These are phyloP conservation scores for Panopea generosa DNA, from an alignment of 2,888 invertebrate genomes.

Conservation along the genomic window DNA sequence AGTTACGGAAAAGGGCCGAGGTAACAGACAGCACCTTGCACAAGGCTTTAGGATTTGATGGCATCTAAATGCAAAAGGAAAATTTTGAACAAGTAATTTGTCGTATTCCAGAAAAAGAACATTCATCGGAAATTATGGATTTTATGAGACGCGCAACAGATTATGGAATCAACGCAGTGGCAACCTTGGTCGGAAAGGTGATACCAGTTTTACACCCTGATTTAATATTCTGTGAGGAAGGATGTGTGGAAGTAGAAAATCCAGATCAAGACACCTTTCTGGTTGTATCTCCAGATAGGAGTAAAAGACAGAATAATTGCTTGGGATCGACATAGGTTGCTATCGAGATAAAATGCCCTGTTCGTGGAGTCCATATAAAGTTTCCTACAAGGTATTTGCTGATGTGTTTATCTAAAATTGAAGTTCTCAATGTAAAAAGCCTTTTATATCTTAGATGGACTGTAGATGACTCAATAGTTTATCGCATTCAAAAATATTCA, in stretches of 20 bases:
- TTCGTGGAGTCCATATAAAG: constrained; percentile 7
- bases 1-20: neutral
- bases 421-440: constrained; percentile 24
- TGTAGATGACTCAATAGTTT: constrained; percentile 9
- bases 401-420: constrained; percentile 34
- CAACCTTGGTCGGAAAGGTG: neutral
- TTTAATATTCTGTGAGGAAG: constrained; percentile 1
- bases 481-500: neutral
- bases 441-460: constrained; percentile 43
- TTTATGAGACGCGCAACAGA: neutral
- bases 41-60: constrained; percentile 7
- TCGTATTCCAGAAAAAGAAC: neutral
- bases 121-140: neutral
- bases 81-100: constrained; percentile 14
- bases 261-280: neutral
- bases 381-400: constrained; percentile 30
- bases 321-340: constrained; percentile 16
- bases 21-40: constrained; percentile 12
- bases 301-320: neutral
- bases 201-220: constrained; percentile 3
- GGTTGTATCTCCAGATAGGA: constrained; percentile 11
- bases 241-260: neutral
- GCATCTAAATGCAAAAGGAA: constrained; percentile 6
- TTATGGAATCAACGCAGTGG: constrained; percentile 9
- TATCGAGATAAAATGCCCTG: constrained; percentile 38